A percentile compares a stretch with the other conserved stretches of the same genome.
These are phyloP conservation scores for Cochlearius cochlearius DNA, from an alignment of 2,113 vertebrate species.

Conservation along the genomic window DNA sequence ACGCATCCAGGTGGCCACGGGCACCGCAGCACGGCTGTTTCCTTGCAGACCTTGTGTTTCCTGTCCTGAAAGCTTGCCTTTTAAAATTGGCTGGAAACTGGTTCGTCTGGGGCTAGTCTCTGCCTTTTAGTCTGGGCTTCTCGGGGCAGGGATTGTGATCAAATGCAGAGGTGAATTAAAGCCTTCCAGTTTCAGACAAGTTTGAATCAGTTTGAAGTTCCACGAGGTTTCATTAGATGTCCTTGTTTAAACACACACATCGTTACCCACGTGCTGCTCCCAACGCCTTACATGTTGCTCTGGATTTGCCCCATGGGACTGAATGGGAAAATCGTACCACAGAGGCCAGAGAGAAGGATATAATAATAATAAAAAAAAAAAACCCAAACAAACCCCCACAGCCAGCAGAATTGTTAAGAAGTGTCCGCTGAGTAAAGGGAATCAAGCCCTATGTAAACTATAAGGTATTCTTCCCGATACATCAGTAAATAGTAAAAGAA, in stretches of 20 bases:
- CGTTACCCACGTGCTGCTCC: neutral
- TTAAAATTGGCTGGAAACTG: neutral
- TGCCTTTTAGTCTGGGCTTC: neutral
- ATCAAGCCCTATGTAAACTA: neutral
- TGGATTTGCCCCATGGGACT: neutral
- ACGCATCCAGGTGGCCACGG: neutral
- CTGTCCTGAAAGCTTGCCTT: neutral
- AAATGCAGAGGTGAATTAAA: neutral
- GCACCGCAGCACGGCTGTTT: neutral
- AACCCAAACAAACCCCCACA: rapidly evolving
- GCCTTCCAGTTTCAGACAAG: neutral
- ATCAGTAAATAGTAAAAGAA: neutral
- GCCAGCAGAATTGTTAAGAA: neutral
- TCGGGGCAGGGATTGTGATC: neutral
- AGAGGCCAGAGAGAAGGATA: neutral
- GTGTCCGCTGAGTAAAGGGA: neutral
- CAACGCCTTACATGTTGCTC: neutral
- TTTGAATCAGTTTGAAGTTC: neutral
- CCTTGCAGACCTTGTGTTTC: neutral
- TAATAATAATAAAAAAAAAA: neutral
- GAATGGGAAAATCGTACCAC: neutral
- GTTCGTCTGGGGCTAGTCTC: neutral
- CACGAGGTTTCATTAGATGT: neutral
- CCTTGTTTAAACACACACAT: neutral
- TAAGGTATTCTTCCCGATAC: neutral